A percentile compares a stretch with the other conserved stretches of the same genome.
These are phyloP conservation scores for Nerophis lumbriciformis DNA, from an alignment of 2,113 vertebrate genomes.

Conservation along the genomic window DNA sequence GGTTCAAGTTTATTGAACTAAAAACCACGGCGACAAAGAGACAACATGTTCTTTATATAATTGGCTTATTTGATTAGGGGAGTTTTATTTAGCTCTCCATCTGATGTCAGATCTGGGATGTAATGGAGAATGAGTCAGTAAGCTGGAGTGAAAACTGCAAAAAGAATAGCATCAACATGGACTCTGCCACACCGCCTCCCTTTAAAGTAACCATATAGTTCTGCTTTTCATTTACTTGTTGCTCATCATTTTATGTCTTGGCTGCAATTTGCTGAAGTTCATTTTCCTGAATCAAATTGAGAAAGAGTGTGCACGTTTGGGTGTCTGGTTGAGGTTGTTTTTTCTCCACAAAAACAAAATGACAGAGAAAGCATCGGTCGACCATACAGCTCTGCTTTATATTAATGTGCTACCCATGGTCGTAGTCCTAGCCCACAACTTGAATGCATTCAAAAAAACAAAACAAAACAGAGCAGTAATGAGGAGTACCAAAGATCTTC, in stretches of 20 bases:
- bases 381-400: constrained; percentile 22
- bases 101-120: constrained; percentile 48
- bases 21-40: constrained; percentile 34
- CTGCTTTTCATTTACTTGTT: constrained; percentile 40
- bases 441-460: constrained; percentile 19
- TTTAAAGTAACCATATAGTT: constrained; percentile 18
- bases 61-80: constrained; percentile 55
- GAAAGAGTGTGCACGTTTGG: constrained; percentile 4
- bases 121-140: constrained; percentile 62
- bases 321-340: constrained; percentile 16
- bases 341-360: constrained; percentile 34
- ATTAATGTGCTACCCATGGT: constrained; percentile 23
- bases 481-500: constrained; percentile 24
- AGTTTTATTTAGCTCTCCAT: constrained; percentile 43
- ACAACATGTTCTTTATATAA: constrained; percentile 39
- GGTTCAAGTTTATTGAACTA: constrained; percentile 32
- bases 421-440: constrained; percentile 17
- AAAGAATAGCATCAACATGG: constrained; percentile 17
- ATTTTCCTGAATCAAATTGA: constrained; percentile 33
- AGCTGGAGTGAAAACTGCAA: constrained; percentile 37
- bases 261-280: constrained; percentile 26
- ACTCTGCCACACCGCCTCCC: constrained; percentile 31
- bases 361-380: constrained; percentile 20
- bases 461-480: constrained; percentile 17
- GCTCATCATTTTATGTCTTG: constrained; percentile 10